Base-by-base conservation (phyloP, 2,113 vertebrate genomes). In the Leucopsar rothschildi region DNA sequence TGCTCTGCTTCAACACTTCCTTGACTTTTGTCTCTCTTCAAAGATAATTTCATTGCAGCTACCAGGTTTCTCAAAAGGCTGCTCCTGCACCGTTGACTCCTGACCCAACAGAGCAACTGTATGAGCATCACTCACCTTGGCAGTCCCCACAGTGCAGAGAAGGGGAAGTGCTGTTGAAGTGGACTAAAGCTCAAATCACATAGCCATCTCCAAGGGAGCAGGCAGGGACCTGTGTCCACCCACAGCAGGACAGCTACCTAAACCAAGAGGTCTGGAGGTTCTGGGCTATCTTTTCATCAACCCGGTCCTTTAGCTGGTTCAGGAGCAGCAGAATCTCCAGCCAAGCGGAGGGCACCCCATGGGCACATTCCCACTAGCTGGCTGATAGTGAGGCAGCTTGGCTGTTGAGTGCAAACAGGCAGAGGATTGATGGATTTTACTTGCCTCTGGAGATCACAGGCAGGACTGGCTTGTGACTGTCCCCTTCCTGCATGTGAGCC, bases 121-220 rank as follows among this genome's bases (percentile, higher is more conserved):
- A 49, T 0, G 3, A 79, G 47, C 12, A 37, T 44, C 77, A 15
- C 66, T 82, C 12, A 11, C 69, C 55, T 53, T 1, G 5, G 39
- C 50, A 57, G 72, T 12, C 23, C 23, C 23, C 35, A 24, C 23
- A 42, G 37, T 53, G 50, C 29, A 80, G 59, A 37, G 40, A 15
- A 50, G 17, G 11, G 27, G 19, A 83, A 42, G 42, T 35, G 44
- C 66, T 75, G 52, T 59, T 87, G 15, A n/a, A 37, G 25, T 13
- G 22, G 29, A 88, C 64, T 13, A 57, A 79, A 88, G 53, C 68
- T 76, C 37, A 47, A n/a, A 72, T 31, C 75, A 60, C 65, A 55
- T 11, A 15, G 31, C 11, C 25, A 50, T 5, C 64, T 66, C 47
- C 0, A 0, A 59, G 42, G 0, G 0, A 71, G 49, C 27, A 60